Evolutionary conservation across 2,888 invertebrate genomes (phyloP).

Genomic region (Morpho helenor): DNA sequence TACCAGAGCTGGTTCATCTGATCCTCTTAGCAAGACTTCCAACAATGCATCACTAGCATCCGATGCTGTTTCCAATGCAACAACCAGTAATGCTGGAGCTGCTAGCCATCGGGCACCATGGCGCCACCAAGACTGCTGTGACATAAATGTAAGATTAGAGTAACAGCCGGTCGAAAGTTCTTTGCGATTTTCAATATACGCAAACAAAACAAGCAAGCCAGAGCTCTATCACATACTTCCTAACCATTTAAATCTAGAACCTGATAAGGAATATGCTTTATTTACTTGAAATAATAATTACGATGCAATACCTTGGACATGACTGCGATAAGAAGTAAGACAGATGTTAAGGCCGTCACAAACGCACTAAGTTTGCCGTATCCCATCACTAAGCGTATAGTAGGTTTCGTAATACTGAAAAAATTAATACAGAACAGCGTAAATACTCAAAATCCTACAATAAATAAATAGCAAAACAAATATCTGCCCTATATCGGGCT

Average conservation of each 20-base stretch:
- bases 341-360: slow-evolving; percentile 58
- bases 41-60: slow-evolving; percentile 65
- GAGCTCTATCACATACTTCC: too few species aligned
- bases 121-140: slow-evolving; percentile 65
- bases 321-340: slow-evolving; percentile 61
- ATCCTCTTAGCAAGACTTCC: slow-evolving; percentile 52
- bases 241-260: too few species aligned
- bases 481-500: too few species aligned
- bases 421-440: background rate
- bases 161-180: too few species aligned
- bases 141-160: too few species aligned
- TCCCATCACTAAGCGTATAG: slow-evolving; percentile 66
- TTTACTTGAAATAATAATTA: too few species aligned
- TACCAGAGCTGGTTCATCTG: slow-evolving; percentile 43
- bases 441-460: too few species aligned
- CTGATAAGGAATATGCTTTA: too few species aligned
- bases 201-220: too few species aligned
- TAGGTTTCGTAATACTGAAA: slow-evolving; percentile 68
- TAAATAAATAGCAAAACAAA: too few species aligned
- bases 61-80: slow-evolving; percentile 61
- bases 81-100: slow-evolving; percentile 62
- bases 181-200: too few species aligned
- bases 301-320: slow-evolving; percentile 60
- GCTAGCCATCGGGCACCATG: slow-evolving; percentile 67
- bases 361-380: slow-evolving; percentile 66